Base-by-base conservation (phyloP, 2,797 vertebrate genomes). In the Thalassophryne amazonica region DNA sequence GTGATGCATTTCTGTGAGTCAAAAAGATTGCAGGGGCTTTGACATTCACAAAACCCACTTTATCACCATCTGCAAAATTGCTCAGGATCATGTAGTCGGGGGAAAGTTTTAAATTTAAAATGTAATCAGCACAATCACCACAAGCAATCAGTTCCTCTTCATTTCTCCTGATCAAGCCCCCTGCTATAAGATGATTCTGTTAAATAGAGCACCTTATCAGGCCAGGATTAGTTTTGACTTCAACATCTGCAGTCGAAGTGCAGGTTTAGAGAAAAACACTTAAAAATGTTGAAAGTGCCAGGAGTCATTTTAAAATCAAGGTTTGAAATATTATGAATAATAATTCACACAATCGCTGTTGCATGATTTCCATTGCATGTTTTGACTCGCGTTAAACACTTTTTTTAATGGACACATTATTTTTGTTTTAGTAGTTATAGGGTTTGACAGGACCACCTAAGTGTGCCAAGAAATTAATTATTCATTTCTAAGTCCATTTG, bases 111-210 rank as follows among this genome's bases (percentile, higher is more conserved):
- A 89, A 68, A 90, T 89, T 87, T 90, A 86, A 89, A 90, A 91
- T 87, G 88, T 66, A 91, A 91, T 91, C 89, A 89, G 84, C 72
- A 82, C 78, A 80, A 88, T 88, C 84, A 86, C 83, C 83, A 78
- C 68, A 73, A 81, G 87, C 85, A 91, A 90, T 90, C 88, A 88
- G 83, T 79, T 86, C 81, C 74, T 82, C 80, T 87, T 89, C 81
- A 89, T 78, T 80, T 80, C 81, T 86, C 81, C 73, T 74, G 75
- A 83, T 73, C 68, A 53, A 70, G 70, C 79, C 84, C 76, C 79
- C 76, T 25, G 64, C 72, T 70, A 81, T 70, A 81, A 80, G 86
- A 68, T 7, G 30, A 73, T 62, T 45, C 52, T 49, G 64, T 71
- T 83, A 81, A 79, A 80, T 71, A 64, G 66, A 81, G 62, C 77